Percentiles rank a stretch among this genome's conserved stretches.
phyloP scores from a whole-genome alignment of 2,113 vertebrate genomes.

The Eulemur rufifrons region DNA sequence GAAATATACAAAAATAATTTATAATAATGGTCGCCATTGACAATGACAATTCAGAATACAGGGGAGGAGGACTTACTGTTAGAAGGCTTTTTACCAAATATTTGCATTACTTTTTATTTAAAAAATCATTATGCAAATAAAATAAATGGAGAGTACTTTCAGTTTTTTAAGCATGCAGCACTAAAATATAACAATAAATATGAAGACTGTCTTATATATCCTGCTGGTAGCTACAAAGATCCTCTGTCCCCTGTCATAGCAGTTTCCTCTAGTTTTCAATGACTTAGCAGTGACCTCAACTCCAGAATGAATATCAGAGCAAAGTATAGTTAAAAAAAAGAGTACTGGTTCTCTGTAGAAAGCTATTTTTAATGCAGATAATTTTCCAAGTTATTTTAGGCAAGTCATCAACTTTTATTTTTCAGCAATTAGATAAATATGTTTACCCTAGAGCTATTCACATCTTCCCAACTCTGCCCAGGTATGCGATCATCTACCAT shows the following conservation, averaged over 20 bases:
- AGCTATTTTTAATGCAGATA: not conserved
- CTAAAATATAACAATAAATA: not conserved
- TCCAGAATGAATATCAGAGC: slow-evolving; percentile 23
- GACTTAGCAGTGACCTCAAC: slow-evolving; percentile 20
- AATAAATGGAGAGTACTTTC: not conserved
- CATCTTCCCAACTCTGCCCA: not conserved
- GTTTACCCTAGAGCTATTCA: not conserved
- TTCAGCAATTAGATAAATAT: slow-evolving; percentile 45
- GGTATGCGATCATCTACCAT: not conserved
- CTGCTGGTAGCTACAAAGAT: not conserved
- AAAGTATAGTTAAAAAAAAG: not conserved
- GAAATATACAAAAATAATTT: not conserved
- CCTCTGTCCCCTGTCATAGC: not conserved
- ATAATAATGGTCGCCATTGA: not conserved
- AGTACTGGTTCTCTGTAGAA: not conserved
- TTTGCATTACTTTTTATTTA: not conserved
- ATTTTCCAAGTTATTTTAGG: slow-evolving; percentile 20
- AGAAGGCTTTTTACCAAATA: not conserved
- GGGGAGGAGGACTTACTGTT: not conserved
- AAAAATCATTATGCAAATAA: not conserved
- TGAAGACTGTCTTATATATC: not conserved
- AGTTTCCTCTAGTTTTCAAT: not conserved
- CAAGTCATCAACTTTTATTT: slow-evolving; percentile 24
- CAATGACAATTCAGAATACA: not conserved
- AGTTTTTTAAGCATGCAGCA: not conserved